Percentiles rank a stretch among this genome's conserved stretches.
These are phyloP conservation scores for Diceros bicornis DNA, from an alignment of 2,797 vertebrate species.

Conservation along the genomic window DNA sequence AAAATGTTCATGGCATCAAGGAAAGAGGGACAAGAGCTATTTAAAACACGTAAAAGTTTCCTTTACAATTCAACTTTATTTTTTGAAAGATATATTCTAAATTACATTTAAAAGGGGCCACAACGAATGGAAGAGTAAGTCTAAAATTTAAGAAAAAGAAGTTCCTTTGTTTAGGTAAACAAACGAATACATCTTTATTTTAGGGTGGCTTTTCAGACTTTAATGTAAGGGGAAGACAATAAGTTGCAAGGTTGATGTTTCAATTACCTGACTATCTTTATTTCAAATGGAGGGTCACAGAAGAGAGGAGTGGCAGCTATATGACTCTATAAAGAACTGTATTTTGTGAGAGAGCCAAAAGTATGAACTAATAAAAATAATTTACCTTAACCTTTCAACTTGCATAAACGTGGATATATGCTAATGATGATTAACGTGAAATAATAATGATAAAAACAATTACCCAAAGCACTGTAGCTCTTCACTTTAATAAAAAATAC, in stretches of 20 bases:
- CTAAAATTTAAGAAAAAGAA: not conserved
- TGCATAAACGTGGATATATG: not conserved
- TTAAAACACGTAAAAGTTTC: conserved; percentile 44
- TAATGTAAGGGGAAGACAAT: not conserved
- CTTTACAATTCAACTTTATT: not conserved
- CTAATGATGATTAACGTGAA: conserved; percentile 34
- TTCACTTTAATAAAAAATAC: not conserved
- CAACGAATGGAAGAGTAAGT: not conserved
- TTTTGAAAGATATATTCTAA: not conserved
- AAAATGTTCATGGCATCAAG: conserved; percentile 77
- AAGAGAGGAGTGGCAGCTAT: not conserved
- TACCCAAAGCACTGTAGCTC: not conserved
- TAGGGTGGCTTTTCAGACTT: conserved; percentile 56
- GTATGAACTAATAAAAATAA: conserved; percentile 1
- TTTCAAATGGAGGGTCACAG: not conserved
- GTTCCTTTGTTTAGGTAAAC: not conserved
- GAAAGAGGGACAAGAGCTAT: conserved; percentile 73
- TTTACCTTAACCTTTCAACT: conserved; percentile 6
- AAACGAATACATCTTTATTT: conserved; percentile 54
- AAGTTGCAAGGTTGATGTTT: not conserved
- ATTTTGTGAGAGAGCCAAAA: not conserved
- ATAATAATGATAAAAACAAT: conserved; percentile 22
- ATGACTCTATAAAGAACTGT: not conserved
- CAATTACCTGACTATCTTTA: not conserved
- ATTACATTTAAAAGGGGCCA: not conserved